Evolutionary conservation across 2,113 vertebrate genomes (phyloP).

Genomic region (Vidua macroura): DNA sequence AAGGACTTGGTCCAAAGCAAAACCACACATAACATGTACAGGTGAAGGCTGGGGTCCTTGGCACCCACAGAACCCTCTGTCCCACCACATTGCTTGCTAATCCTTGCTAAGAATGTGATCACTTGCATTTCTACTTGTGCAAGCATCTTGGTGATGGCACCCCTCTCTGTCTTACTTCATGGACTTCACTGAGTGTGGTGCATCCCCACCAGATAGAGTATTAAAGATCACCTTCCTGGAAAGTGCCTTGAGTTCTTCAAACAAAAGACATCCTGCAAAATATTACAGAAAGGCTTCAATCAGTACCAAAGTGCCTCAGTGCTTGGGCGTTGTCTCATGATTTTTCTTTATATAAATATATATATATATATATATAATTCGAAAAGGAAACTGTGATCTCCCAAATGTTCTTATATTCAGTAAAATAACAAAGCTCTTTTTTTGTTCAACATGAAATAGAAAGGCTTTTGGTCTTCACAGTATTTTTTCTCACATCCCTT

Average conservation of each 20-base stretch:
- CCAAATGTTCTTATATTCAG: not conserved
- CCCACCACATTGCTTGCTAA: not conserved
- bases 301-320: not conserved
- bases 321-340: not conserved
- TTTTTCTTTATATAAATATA: not conserved
- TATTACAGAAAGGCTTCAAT: not conserved
- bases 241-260: not conserved
- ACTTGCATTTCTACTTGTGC: not conserved
- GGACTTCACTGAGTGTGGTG: not conserved
- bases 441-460: not conserved
- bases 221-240: not conserved
- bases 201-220: not conserved
- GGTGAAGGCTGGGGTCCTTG: not conserved
- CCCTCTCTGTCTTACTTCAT: not conserved
- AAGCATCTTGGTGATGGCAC: not conserved
- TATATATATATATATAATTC: not conserved
- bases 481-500: not conserved
- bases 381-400: not conserved
- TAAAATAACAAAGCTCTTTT: not conserved
- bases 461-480: conserved; percentile 2
- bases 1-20: not conserved
- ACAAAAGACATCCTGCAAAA: not conserved
- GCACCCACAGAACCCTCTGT: not conserved
- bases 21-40: rapidly evolving
- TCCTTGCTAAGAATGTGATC: not conserved